Evolutionary conservation across 2,888 invertebrate genomes (phyloP).

Genomic region (Chymomyza fuscimana): DNA sequence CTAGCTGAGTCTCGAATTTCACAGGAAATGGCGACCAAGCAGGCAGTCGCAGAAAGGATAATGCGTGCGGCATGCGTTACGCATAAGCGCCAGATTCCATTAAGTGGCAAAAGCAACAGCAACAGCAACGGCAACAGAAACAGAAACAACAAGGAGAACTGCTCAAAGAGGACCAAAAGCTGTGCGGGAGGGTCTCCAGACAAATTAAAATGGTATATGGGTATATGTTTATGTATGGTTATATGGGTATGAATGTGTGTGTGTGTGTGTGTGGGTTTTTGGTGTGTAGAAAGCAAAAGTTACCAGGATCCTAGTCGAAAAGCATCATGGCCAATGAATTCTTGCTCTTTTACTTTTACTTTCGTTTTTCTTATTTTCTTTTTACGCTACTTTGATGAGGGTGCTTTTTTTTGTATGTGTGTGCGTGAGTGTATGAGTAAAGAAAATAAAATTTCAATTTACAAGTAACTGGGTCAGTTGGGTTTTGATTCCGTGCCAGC

Average conservation of each 20-base stretch:
- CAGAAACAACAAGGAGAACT: neutral
- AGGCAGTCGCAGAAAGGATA: slow-evolving; percentile 61
- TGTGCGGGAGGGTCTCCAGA: slow-evolving; percentile 13
- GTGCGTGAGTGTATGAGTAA: slow-evolving; percentile 4
- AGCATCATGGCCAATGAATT: slow-evolving; percentile 67
- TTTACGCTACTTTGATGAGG: slow-evolving; percentile 59
- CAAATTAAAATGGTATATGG: slow-evolving; percentile 63
- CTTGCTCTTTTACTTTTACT: slow-evolving; percentile 9
- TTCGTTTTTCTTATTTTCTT: slow-evolving; percentile 38
- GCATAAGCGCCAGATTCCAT: slow-evolving; percentile 75
- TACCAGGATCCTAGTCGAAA: slow-evolving; percentile 36
- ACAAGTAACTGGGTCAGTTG: slow-evolving; percentile 61
- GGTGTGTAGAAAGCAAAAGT: slow-evolving; percentile 37
- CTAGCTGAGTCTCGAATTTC: slow-evolving; percentile 37
- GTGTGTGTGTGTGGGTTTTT: neutral
- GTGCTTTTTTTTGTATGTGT: slow-evolving; percentile 27
- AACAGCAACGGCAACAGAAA: neutral
- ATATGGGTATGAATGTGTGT: neutral
- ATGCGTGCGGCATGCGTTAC: slow-evolving; percentile 71
- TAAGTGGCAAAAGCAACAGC: slow-evolving; percentile 55
- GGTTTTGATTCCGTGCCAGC: slow-evolving; percentile 19
- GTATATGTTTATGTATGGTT: slow-evolving; percentile 5
- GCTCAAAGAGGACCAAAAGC: neutral
- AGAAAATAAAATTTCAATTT: slow-evolving; percentile 71
- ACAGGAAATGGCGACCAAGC: slow-evolving; percentile 48